These are phyloP conservation scores for Aspidoscelis tigris DNA, from an alignment of 2,113 vertebrate species.

Conservation along the genomic window DNA sequence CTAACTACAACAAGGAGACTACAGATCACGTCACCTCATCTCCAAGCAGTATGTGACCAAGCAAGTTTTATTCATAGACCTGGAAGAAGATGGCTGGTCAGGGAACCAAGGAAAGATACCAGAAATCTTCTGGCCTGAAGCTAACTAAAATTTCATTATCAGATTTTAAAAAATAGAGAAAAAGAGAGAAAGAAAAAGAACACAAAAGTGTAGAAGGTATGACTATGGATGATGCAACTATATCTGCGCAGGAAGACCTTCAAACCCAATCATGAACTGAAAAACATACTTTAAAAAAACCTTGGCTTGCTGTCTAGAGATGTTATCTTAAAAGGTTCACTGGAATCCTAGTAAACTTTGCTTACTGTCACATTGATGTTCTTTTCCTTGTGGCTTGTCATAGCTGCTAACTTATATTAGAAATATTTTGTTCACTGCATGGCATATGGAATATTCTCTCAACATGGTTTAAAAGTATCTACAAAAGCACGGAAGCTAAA, in stretches of 20 bases:
- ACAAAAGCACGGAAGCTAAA: background rate
- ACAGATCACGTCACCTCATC: background rate
- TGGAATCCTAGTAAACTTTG: background rate
- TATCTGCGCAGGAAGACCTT: background rate
- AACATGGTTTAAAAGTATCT: constrained; percentile 4
- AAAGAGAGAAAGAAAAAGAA: background rate
- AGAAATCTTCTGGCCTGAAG: background rate
- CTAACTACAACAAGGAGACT: background rate
- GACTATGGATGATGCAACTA: background rate
- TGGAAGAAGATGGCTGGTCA: background rate
- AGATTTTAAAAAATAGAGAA: background rate
- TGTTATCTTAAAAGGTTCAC: constrained; percentile 11
- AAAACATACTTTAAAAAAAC: background rate
- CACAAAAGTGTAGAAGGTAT: background rate
- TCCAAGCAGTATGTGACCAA: background rate
- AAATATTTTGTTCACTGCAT: constrained; percentile 10
- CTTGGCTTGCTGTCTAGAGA: constrained; percentile 5
- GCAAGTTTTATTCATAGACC: background rate
- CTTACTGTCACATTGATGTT: constrained; percentile 15
- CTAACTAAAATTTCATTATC: background rate
- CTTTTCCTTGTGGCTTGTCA: constrained; percentile 14
- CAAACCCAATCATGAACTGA: background rate
- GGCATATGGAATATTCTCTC: background rate
- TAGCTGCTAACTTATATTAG: background rate
- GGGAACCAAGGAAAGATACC: background rate